Evolutionary conservation across 2,797 vertebrate genomes (phyloP).

Genomic region (Cygnus olor): DNA sequence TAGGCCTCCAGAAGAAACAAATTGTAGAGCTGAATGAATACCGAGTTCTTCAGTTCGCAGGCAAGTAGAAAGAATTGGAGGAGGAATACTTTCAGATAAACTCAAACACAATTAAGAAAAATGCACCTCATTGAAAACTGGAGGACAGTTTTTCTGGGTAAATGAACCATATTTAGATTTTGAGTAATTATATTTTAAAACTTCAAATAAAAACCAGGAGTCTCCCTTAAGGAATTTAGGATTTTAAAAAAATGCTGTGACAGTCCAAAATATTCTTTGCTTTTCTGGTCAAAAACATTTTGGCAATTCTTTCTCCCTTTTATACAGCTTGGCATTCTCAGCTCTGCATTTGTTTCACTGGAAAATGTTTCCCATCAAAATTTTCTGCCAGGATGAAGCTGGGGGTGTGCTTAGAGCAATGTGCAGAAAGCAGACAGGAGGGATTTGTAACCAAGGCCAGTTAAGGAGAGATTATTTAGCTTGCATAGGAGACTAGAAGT

Average conservation of each 20-base stretch:
- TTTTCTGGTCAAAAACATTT: background rate
- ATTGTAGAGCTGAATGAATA: background rate
- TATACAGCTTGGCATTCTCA: background rate
- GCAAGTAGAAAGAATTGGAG: background rate
- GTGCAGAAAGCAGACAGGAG: slow-evolving; percentile 23
- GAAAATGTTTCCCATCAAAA: background rate
- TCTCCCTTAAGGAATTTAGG: background rate
- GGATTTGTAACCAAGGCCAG: slow-evolving; percentile 60
- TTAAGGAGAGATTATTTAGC: slow-evolving; percentile 71
- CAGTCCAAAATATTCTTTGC: background rate
- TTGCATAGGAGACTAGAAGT: slow-evolving; percentile 60
- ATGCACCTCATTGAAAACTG: background rate
- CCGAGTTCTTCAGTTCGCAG: slow-evolving; percentile 28
- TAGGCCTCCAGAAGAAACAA: slow-evolving; percentile 35
- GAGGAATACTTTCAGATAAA: background rate
- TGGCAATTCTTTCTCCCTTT: background rate
- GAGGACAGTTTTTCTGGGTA: background rate
- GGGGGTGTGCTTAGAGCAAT: background rate
- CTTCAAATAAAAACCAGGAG: background rate
- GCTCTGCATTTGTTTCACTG: background rate
- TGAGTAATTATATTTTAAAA: background rate
- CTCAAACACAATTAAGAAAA: slow-evolving; percentile 22
- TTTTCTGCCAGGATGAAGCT: background rate
- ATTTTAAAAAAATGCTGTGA: background rate
- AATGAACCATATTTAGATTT: background rate